Percentiles rank a stretch among this genome's conserved stretches.
Evolutionary conservation across 92 coral and sea anemone species (phyloP).

Genomic region (Galaxea fascicularis): DNA sequence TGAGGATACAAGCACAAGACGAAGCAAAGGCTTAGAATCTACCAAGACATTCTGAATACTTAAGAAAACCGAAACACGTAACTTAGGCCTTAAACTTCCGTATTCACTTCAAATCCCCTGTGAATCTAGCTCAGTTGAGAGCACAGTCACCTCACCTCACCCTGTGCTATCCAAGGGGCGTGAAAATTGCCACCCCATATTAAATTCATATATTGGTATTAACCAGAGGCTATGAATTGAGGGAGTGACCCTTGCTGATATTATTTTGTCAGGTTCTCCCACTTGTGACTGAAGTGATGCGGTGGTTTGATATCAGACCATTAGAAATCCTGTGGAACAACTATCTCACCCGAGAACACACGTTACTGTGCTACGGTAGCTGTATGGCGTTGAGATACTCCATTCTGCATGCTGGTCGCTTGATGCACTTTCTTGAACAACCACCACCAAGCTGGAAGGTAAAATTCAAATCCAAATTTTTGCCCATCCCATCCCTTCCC

Average conservation of each 20-base stretch:
- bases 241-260: background rate
- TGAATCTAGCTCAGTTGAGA: too few species aligned
- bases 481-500: background rate
- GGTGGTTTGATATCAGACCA: constrained; percentile 95
- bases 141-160: too few species aligned
- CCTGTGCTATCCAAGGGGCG: too few species aligned
- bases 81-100: too few species aligned
- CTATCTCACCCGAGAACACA: constrained; percentile 75
- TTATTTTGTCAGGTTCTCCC: constrained; percentile 77
- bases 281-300: constrained; percentile 86
- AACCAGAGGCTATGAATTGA: too few species aligned
- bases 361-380: constrained; percentile 88
- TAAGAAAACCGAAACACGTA: too few species aligned
- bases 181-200: too few species aligned
- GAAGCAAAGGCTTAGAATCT: too few species aligned
- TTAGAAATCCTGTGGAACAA: constrained; percentile 88
- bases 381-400: constrained; percentile 90
- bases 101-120: too few species aligned
- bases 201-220: too few species aligned
- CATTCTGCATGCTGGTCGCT: constrained; percentile 88
- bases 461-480: background rate
- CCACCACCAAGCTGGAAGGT: constrained; percentile 99
- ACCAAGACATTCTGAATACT: too few species aligned
- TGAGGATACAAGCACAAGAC: too few species aligned
- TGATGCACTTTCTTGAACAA: constrained; percentile 88